These are phyloP conservation scores for Sphaerodactylus townsendi DNA, from an alignment of 2,113 vertebrate genomes.

Conservation along the genomic window DNA sequence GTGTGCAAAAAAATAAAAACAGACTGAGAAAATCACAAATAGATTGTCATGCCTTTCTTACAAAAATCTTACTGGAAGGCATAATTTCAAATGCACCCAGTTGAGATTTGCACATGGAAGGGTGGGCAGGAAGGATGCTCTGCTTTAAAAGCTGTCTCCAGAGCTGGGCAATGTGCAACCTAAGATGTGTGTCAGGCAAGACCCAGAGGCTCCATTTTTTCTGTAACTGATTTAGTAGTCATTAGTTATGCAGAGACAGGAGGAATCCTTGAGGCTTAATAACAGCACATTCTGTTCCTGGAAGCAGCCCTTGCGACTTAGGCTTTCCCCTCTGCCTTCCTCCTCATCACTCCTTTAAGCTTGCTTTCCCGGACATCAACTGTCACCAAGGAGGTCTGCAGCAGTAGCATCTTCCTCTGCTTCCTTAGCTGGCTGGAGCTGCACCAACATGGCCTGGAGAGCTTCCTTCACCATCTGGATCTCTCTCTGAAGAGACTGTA, in stretches of 20 bases:
- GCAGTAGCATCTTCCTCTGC: constrained; percentile 63
- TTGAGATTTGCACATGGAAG: constrained; percentile 42
- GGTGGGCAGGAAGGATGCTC: constrained; percentile 26
- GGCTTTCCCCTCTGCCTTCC: constrained; percentile 12
- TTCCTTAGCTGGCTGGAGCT: constrained; percentile 82
- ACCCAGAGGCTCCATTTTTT: constrained; percentile 47
- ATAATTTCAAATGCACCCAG: constrained; percentile 35
- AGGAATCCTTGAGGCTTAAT: constrained; percentile 60
- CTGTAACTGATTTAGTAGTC: constrained; percentile 51
- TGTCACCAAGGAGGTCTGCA: constrained; percentile 80
- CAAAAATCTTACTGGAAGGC: constrained; percentile 43
- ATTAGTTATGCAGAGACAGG: constrained; percentile 40
- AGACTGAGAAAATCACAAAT: background rate
- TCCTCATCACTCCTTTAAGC: constrained; percentile 76
- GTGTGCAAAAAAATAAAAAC: background rate
- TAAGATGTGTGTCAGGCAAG: constrained; percentile 25
- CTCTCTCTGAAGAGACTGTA: constrained; percentile 86
- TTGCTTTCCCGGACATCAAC: constrained; percentile 73
- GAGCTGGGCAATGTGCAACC: constrained; percentile 49
- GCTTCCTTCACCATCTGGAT: constrained; percentile 83
- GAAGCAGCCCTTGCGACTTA: constrained; percentile 51
- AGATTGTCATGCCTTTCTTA: constrained; percentile 20
- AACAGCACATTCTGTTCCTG: constrained; percentile 62
- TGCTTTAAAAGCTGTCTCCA: constrained; percentile 62
- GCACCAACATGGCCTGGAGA: constrained; percentile 75